These are phyloP conservation scores for Xestoiulus laeticollis DNA, from an alignment of 2,888 invertebrate genomes.

Conservation along the genomic window DNA sequence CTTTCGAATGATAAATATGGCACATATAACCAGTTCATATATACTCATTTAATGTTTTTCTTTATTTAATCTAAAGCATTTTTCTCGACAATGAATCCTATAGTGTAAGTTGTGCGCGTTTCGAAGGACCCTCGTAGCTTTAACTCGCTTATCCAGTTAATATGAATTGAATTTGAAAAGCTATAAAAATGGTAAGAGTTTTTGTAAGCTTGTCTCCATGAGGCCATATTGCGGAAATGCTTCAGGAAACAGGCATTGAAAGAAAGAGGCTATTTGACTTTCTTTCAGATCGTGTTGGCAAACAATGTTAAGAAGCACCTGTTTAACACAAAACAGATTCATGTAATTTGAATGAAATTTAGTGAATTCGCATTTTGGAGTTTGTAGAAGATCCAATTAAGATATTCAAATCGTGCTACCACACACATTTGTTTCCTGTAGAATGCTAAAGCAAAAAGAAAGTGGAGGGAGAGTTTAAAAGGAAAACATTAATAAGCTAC, in stretches of 20 bases:
- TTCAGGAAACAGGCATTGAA: slow-evolving; percentile 21
- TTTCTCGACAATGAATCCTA: too few relatives aligned
- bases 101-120: neutral
- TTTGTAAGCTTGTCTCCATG: neutral
- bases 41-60: too few relatives aligned
- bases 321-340: slow-evolving; percentile 41
- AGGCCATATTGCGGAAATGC: slow-evolving; percentile 30
- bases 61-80: too few relatives aligned
- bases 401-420: slow-evolving; percentile 38
- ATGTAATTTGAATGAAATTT: slow-evolving; percentile 41
- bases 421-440: slow-evolving; percentile 33
- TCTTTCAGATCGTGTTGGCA: slow-evolving; percentile 32
- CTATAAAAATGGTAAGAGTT: neutral
- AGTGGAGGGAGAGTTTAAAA: slow-evolving; percentile 24
- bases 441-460: slow-evolving; percentile 28
- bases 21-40: too few relatives aligned
- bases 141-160: neutral
- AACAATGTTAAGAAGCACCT: slow-evolving; percentile 40
- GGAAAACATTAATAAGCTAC: slow-evolving; percentile 43
- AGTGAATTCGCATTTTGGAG: slow-evolving; percentile 36
- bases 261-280: slow-evolving; percentile 17
- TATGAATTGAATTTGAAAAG: slow-evolving; percentile 24
- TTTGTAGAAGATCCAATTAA: slow-evolving; percentile 28
- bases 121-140: neutral
- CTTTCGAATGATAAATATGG: too few relatives aligned